These are phyloP conservation scores for Seriola rivoliana DNA, from an alignment of 2,113 vertebrate species.

Conservation along the genomic window DNA sequence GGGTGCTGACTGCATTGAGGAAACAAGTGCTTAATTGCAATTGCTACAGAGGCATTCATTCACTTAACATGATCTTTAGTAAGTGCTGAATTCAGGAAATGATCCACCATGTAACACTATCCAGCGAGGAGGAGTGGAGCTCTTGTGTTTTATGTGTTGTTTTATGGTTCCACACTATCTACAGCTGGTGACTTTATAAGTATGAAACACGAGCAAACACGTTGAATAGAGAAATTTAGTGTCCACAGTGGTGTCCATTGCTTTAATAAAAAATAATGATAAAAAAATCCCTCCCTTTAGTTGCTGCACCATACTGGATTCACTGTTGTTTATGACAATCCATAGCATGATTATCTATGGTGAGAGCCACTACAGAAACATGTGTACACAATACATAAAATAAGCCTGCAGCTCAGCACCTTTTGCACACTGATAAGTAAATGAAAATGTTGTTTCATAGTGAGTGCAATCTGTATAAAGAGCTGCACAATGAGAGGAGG, in stretches of 20 bases:
- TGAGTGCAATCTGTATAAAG: not conserved
- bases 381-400: not conserved
- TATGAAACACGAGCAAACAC: constrained; percentile 3
- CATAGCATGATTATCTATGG: not conserved
- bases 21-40: constrained; percentile 14
- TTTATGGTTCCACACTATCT: not conserved
- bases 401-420: not conserved
- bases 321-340: not conserved
- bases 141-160: not conserved
- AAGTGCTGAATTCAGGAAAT: constrained; percentile 7
- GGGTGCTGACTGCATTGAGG: not conserved
- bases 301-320: constrained; percentile 9
- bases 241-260: not conserved
- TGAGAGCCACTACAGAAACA: not conserved
- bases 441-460: constrained; percentile 12
- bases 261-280: not conserved
- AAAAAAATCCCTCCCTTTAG: not conserved
- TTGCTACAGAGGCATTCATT: not conserved
- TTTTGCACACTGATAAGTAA: not conserved
- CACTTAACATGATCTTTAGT: not conserved
- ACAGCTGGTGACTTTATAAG: not conserved
- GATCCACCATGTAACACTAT: not conserved
- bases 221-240: not conserved
- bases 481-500: not conserved
- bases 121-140: not conserved